These are phyloP conservation scores for Sorex maritimensis DNA, from an alignment of 2,797 vertebrate genomes.

Conservation along the genomic window DNA sequence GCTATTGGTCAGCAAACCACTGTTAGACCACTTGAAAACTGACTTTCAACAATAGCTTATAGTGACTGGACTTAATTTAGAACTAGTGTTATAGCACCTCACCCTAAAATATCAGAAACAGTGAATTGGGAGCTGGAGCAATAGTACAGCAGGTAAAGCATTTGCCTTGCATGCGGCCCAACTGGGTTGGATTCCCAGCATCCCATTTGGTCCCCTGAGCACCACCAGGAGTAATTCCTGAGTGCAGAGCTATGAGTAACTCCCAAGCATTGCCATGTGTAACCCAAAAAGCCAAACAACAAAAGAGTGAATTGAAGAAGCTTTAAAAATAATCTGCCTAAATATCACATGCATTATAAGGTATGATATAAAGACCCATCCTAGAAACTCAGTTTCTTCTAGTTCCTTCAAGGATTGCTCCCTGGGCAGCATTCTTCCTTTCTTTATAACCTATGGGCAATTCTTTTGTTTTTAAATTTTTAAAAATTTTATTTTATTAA, in stretches of 20 bases:
- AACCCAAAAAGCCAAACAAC: too few relatives aligned
- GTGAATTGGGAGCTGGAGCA: too few relatives aligned
- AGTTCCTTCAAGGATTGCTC: background rate
- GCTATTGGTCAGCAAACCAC: background rate
- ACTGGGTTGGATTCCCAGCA: too few relatives aligned
- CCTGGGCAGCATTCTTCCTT: background rate
- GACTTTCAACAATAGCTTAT: background rate
- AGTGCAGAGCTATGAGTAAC: too few relatives aligned
- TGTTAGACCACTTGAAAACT: background rate
- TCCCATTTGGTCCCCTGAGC: too few relatives aligned
- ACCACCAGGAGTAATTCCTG: too few relatives aligned
- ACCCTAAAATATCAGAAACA: background rate
- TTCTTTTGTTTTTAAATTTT: background rate
- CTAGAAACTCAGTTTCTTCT: background rate
- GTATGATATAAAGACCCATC: background rate
- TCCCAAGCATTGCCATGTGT: too few relatives aligned
- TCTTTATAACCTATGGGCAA: background rate
- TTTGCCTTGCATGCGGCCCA: too few relatives aligned
- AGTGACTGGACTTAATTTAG: background rate
- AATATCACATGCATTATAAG: background rate
- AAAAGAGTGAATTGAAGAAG: background rate
- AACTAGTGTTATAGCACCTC: background rate
- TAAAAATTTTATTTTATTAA: too few relatives aligned
- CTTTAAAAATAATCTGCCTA: background rate
- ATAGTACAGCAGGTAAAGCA: too few relatives aligned